Evolutionary conservation across 1,140 invertebrate genomes (phyloP), one percentile per base, ranked within the genome.

Genomic region (Conus ventricosus): DNA sequence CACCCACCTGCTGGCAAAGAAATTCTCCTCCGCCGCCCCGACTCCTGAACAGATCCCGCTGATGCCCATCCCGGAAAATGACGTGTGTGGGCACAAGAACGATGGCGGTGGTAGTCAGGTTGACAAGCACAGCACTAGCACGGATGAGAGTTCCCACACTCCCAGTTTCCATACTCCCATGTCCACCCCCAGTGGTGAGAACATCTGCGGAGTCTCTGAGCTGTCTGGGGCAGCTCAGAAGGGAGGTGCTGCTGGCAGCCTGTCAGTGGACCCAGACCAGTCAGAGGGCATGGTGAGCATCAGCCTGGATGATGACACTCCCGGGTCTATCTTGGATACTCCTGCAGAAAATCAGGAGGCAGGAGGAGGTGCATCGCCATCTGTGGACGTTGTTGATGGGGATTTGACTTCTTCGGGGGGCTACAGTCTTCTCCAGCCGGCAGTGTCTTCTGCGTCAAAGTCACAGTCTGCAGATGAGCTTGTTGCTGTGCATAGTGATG

Each of bases 81-180:
- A 10, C n/a, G 23, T 8, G 81, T 11, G 8, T 57, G 81, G 17
- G 57, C 57, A 60, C 57, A 60, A 4, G 57, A 11, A 4, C 15
- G 57, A 60, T 8, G 7, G 78, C 27, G 11, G 78, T 0, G 51
- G 78, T 5, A 39, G 27, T 80, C n/a, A 51, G 78, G 27, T 80
- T 7, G 82, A 84, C 25, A 25, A 23, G 5, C 15, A 6, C 54
- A 54, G 55, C 82, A 84, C 25, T 51, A 75, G 71, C 8, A 53
- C 5, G 23, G 85, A 87, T 4, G 71, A 57, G 23, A 54, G 85
- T 76, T 20, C 39, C 39, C 39, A 39, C 71, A 51, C 71, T 17
- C 53, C 85, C 54, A 87, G 71, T 53, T 87, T 78, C 53, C 75
- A 87, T 53, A 87, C 85, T 2, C 85, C 85, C 39, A 67, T 87